Conservation (phyloP, 2,113 vertebrate genomes). For the Rhinogobius similis region DNA sequence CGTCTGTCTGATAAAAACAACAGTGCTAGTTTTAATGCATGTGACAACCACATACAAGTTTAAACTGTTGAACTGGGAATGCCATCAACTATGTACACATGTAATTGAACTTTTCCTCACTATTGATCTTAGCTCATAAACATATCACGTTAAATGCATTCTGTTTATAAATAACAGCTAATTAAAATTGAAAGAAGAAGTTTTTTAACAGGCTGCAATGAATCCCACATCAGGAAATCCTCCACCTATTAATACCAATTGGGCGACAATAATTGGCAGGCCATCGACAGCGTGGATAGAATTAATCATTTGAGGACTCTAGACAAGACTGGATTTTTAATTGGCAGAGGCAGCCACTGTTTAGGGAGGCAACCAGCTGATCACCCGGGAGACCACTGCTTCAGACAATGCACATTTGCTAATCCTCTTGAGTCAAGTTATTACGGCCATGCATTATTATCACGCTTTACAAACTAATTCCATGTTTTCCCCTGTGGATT, state of each 20-base stretch:
- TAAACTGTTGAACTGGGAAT: background rate
- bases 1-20: conserved; percentile 21
- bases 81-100: background rate
- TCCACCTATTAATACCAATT: conserved; percentile 76
- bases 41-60: background rate
- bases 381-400: conserved; percentile 72
- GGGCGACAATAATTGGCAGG: conserved; percentile 76
- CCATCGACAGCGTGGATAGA: conserved; percentile 73
- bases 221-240: conserved; percentile 75
- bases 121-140: conserved; percentile 2
- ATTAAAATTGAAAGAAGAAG: conserved; percentile 64
- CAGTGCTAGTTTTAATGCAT: background rate
- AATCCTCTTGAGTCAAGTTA: conserved; percentile 81
- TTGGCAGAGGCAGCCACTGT: conserved; percentile 78
- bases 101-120: background rate
- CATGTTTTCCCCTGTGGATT: conserved; percentile 80
- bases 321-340: conserved; percentile 77
- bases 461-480: conserved; percentile 80
- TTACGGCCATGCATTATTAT: conserved; percentile 81
- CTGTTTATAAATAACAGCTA: conserved; percentile 42
- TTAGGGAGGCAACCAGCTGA: conserved; percentile 76
- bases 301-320: conserved; percentile 75
- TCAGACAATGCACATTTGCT: conserved; percentile 79
- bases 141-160: conserved; percentile 17
- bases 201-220: conserved; percentile 60